These are phyloP conservation scores for Campoplex nolae DNA, from an alignment of 2,888 invertebrate species.

Conservation along the genomic window DNA sequence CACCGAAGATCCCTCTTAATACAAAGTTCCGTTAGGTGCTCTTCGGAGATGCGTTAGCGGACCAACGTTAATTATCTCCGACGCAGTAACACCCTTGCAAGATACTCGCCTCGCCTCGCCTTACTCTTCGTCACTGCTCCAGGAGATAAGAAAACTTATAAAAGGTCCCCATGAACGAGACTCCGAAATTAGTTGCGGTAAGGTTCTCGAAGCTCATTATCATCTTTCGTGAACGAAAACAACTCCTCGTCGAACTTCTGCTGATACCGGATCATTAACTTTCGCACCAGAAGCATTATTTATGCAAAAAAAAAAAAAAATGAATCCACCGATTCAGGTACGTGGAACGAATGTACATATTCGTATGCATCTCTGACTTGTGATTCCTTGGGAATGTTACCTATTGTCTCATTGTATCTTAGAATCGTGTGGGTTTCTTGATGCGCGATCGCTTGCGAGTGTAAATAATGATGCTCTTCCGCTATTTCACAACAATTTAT, in stretches of 20 bases:
- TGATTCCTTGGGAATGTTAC: constrained; percentile 51
- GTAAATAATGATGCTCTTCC: constrained; percentile 58
- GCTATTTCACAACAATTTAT: constrained; percentile 51
- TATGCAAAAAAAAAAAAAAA: neutral
- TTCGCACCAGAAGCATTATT: neutral
- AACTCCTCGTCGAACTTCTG: neutral
- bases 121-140: neutral
- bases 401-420: constrained; percentile 46
- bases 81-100: constrained; percentile 11
- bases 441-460: constrained; percentile 32
- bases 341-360: constrained; percentile 1
- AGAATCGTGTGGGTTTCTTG: constrained; percentile 32
- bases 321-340: constrained; percentile 52
- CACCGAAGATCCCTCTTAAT: neutral
- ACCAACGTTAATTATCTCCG: constrained; percentile 29
- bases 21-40: constrained; percentile 25
- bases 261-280: neutral
- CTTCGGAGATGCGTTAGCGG: constrained; percentile 29
- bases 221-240: neutral
- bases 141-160: constrained; percentile 22
- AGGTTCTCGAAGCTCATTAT: neutral
- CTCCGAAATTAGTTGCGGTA: neutral
- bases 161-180: constrained; percentile 4
- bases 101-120: neutral
- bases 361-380: neutral